Base-by-base conservation (phyloP, 1,140 invertebrate species). In the Cyphomyrmex costatus region DNA sequence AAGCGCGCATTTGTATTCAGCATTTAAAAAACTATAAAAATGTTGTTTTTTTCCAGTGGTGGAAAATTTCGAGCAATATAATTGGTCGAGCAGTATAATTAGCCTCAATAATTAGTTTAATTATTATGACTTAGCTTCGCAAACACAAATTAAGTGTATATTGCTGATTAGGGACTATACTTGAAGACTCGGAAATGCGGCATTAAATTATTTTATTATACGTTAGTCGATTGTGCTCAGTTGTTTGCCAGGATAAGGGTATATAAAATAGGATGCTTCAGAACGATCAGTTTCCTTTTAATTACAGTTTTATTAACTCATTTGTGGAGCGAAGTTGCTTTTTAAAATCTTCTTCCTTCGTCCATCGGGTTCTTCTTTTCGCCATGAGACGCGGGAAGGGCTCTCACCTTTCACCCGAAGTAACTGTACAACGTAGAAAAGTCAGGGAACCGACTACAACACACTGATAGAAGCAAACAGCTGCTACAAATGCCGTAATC, bases 371-470 rank as follows among this genome's bases (percentile, higher is more conserved):
- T 56, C 24, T 49, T 30, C n/a, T 36, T 56, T 27, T 60, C 12
- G 12, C 61, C 19, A 7, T 19, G n/a, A 77, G 42, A 71, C n/a
- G 56, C 60, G 24, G 60, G 42, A 74, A 58, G 66, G 60, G 76
- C 51, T 30, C 74, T 91, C 89, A 86, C 89, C 89, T 91, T 90
- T 91, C 90, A 90, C 84, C 87, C 19, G 68, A 51, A 82, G 79
- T 91, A 91, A 91, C 89, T 90, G 87, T 91, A 91, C 79, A 91
- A 42, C 61, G 65, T 76, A 56, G 84, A 82, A 27, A 88, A 90
- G 83, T 85, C 78, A 61, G 86, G 63, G 76, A 87, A 90, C 56
- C 58, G 73, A 90, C 82, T 74, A 79, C 16, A n/a, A 36, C 10
- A 14, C 78, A 60, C 53, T 63, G 58, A 56, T 65, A 68, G 65